Base-by-base conservation (phyloP, 2,113 vertebrate species). In the Sinocyclocheilus anophthalmus region DNA sequence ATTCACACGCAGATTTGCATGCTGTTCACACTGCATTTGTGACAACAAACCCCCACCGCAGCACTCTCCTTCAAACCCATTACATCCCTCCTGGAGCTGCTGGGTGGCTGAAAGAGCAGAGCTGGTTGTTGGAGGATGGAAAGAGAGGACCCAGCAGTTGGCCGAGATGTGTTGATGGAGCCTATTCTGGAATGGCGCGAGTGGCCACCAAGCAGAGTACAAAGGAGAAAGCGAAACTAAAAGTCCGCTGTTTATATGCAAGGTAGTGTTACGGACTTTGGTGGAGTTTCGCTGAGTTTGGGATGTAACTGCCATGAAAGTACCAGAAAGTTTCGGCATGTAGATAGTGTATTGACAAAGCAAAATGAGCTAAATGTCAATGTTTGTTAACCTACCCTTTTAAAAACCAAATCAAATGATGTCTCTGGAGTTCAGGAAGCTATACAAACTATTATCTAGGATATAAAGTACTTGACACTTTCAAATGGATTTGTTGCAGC, bases 401-500 rank as follows among this genome's bases (percentile, higher is more conserved):
- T 30, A 65, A 20, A 84, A 63, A 67, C 12, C 69, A 59, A 83
- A 84, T 63, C 1, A 50, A 85, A 37, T 18, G 3, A 5, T n/a
- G 57, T 61, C 75, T 85, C 22, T 77, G 57, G 24, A 73, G 69
- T 45, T 84, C 42, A 42, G 39, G 42, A 67, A 67, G 42, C 73
- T 53, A 3, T 77, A 67, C 26, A 67, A 84, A 67, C 18, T 65
- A 39, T 77, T 39, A 85, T 77, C 59, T 63, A 33, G 59, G 3
- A 11, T 30, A 22, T 83, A 83, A 83, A 50, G 13, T 67, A 50
- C 65, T 81, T 87, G 90, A 88, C 83, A 88, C 85, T 84, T 86
- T 88, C 86, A 67, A 83, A 81, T 89, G 86, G 88, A 87, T 91
- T 89, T 90, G 76, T 87, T 57, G 5, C 39, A 81, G 83, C 78